Conservation (phyloP, 2,797 vertebrate species). For the Chloroceryle inda region DNA sequence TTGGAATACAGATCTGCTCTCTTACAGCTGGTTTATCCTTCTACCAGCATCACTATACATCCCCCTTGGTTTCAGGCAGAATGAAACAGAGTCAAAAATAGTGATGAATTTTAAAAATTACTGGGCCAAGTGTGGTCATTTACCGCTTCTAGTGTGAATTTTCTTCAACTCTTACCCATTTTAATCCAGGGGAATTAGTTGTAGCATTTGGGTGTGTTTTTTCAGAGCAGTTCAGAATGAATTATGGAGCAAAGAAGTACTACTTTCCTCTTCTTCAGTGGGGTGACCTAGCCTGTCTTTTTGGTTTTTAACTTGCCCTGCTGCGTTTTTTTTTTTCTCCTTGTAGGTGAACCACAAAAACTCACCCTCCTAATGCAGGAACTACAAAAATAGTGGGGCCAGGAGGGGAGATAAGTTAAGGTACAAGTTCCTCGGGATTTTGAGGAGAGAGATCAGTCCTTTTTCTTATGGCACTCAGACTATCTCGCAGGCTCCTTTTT, state of each 20-base stretch:
- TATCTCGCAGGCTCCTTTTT: not conserved
- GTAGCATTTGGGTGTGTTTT: accelerated
- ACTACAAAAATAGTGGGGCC: not conserved
- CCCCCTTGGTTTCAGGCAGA: not conserved
- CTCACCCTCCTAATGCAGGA: not conserved
- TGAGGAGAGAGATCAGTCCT: not conserved
- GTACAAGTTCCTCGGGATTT: not conserved
- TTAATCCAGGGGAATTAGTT: not conserved
- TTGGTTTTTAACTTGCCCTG: not conserved
- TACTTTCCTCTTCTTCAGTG: not conserved
- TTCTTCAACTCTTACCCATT: not conserved
- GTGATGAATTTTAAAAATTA: not conserved
- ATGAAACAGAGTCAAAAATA: not conserved
- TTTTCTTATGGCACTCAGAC: not conserved
- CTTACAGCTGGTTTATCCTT: not conserved
- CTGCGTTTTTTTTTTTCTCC: not conserved
- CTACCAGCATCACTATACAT: not conserved
- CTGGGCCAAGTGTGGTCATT: not conserved
- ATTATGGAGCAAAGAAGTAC: not conserved
- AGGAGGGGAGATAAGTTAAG: not conserved
- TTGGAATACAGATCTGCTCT: not conserved
- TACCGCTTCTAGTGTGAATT: not conserved
- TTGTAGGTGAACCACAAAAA: not conserved
- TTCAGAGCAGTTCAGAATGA: not conserved
- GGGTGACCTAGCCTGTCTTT: not conserved